Conservation (phyloP, 2,888 invertebrate species). For the Hydrotaea diabolus region DNA sequence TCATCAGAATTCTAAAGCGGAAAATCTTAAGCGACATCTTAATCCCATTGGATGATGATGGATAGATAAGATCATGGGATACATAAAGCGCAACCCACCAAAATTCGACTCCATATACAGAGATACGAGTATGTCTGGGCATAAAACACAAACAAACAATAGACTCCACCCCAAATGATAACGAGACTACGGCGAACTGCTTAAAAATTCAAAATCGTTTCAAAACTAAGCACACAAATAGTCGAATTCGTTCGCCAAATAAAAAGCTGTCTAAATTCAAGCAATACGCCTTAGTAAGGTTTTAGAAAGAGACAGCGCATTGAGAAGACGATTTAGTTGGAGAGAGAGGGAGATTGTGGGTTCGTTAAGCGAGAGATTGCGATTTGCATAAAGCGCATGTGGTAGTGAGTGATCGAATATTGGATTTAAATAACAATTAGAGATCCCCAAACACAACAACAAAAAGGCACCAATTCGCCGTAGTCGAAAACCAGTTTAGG, state of each 20-base stretch:
- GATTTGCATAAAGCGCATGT: constrained; percentile 11
- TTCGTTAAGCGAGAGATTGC: background rate
- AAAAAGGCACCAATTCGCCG: constrained; percentile 3
- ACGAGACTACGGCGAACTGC: constrained; percentile 5
- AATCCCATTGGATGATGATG: constrained; percentile 25
- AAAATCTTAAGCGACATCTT: background rate
- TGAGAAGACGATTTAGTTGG: background rate
- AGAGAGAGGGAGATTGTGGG: background rate
- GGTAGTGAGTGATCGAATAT: constrained; percentile 7
- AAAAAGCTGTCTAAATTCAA: background rate
- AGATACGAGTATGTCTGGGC: background rate
- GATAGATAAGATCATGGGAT: too few relatives aligned
- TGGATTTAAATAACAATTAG: constrained; percentile 29
- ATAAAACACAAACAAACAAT: background rate
- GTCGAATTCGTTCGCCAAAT: background rate
- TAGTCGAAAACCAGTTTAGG: background rate
- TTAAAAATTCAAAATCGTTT: constrained; percentile 49
- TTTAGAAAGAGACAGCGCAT: constrained; percentile 15
- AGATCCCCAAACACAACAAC: background rate
- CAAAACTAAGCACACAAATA: background rate
- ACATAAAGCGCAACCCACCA: background rate
- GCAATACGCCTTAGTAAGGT: background rate
- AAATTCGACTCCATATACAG: background rate
- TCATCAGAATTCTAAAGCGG: too few relatives aligned
- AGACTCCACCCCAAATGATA: constrained; percentile 45